Conservation (phyloP, 2,797 vertebrate genomes). For the Neostethus bicornis region DNA sequence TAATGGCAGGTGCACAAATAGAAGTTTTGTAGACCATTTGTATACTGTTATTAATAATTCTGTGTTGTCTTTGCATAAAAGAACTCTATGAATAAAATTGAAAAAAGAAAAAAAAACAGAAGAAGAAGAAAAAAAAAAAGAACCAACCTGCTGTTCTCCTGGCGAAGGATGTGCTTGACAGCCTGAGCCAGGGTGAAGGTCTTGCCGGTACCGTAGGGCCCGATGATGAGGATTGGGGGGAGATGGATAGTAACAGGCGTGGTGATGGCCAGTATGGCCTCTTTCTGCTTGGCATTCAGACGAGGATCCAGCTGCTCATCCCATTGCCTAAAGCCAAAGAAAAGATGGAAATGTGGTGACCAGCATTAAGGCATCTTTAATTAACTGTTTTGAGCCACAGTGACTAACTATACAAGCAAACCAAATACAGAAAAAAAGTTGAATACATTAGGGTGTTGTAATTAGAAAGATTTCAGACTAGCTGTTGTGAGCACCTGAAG, state of each 20-base stretch:
- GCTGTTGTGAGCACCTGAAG: no score
- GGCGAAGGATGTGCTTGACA: conserved; percentile 97
- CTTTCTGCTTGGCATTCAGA: conserved; percentile 98
- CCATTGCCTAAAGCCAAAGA: conserved; percentile 87
- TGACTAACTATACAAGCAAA: no score
- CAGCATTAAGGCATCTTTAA: not conserved
- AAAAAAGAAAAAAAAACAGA: not conserved
- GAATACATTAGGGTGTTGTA: no score
- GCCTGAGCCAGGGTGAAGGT: conserved; percentile 99
- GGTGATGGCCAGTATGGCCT: conserved; percentile 97
- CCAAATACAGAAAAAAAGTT: no score
- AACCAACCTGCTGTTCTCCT: conserved; percentile 91
- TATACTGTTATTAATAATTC: no score
- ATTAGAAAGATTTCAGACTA: no score
- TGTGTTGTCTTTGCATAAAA: no score
- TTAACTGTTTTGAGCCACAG: not conserved
- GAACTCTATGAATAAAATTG: no score
- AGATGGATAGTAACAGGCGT: conserved; percentile 90
- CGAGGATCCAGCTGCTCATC: conserved; percentile 98
- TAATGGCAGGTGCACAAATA: no score
- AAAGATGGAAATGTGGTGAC: not conserved
- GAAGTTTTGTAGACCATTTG: no score
- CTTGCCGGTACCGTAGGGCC: conserved; percentile 98
- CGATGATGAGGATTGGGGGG: conserved; percentile 97
- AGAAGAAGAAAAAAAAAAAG: not conserved